Conservation (phyloP, 2,113 vertebrate species). For the Sorex fumeus region DNA sequence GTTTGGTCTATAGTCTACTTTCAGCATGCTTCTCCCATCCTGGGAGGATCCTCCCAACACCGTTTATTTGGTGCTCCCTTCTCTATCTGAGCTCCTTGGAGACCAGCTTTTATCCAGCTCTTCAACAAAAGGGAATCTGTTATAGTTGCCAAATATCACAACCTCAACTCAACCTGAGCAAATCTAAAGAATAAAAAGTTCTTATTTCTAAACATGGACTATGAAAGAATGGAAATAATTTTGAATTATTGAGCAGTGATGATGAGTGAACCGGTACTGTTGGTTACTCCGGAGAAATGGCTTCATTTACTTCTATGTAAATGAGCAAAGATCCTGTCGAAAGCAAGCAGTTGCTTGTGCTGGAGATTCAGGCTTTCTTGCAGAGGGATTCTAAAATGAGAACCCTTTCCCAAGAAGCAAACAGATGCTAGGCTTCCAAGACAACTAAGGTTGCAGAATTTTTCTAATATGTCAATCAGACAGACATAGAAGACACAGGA, state of each 20-base stretch:
- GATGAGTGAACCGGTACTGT: not conserved
- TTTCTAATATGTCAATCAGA: not conserved
- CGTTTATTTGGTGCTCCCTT: too few species aligned
- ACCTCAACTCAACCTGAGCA: not conserved
- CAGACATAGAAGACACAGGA: not conserved
- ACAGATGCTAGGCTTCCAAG: not conserved
- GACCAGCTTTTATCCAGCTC: constrained; percentile 1
- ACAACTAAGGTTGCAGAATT: not conserved
- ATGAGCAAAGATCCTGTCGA: not conserved
- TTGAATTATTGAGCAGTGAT: not conserved
- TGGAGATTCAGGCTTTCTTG: too few species aligned
- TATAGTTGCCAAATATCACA: not conserved
- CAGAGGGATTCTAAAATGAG: not conserved
- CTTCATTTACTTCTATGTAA: constrained; percentile 26
- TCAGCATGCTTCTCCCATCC: too few species aligned
- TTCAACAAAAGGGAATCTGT: not conserved
- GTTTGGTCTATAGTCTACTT: too few species aligned
- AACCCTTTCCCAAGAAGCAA: not conserved
- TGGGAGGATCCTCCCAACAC: too few species aligned
- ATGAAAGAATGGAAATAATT: constrained; percentile 29
- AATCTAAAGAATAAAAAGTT: not conserved
- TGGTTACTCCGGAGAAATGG: not conserved
- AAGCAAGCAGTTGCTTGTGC: not conserved
- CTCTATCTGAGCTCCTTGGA: too few species aligned
- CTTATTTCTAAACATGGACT: too few species aligned